Base-by-base conservation (phyloP, 53 echinoderm and acorn worm species). In the Zoroaster sp. region DNA sequence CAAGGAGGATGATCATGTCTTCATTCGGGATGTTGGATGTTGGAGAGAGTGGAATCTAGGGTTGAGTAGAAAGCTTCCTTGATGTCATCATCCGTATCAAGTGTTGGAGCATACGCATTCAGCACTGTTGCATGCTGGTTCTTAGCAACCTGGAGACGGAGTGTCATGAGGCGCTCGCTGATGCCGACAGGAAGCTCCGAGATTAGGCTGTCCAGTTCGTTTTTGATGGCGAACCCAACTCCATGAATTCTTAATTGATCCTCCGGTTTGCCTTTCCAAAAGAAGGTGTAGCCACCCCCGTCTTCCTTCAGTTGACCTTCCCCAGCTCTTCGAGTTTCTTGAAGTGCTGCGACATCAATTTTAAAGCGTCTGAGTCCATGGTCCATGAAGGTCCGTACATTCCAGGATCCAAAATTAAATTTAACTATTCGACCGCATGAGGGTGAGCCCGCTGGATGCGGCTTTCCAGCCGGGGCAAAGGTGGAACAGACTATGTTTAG, bases 101-200 rank as follows among this genome's bases (percentile, higher is more conserved):
- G 87, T 32, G 80, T 89, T 33, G 89, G 81, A 18, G 80, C 89
- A 25, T 89, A 80, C 2, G 69, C 89, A 43, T 66, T 88, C 14
- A 80, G 25, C 2, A 81, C 20, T 36, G 79, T 89, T 17, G 53
- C 44, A 39, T 43, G 11, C 0, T 66, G 34, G 35, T 89, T 88
- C 17, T 44, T 59, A n/a, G 11, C 35, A 23, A 73, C 1, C 35
- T 68, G 23, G 28, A 87, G 31, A 34, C 74, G 72, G 1, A 38
- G 65, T 4, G 39, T 66, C 88, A 66, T 78, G n/a, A 88, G 88
- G 40, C 66, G 51, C 40, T 87, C 75, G 33, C 35, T 66, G 73
- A 88, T 88, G 55, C 78, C 78, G 3, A 67, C 51, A 18, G 88
- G 78, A 18, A 78, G 88, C 23, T 63, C 78, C 17, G 75, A 46